Conservation (phyloP, 2,113 vertebrate genomes). For the Malaclemys terrapin region DNA sequence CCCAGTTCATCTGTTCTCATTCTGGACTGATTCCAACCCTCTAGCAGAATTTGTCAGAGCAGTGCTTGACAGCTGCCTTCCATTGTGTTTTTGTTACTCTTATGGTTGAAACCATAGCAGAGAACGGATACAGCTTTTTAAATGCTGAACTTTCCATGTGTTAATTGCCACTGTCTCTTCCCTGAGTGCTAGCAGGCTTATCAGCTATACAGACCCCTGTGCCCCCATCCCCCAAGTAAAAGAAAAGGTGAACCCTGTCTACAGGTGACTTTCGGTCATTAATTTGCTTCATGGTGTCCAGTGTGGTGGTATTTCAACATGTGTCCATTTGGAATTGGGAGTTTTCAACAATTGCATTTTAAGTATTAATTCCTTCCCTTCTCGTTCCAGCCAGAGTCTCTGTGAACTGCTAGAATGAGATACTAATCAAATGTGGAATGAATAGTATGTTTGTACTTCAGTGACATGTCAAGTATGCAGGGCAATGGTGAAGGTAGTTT, state of each 20-base stretch:
- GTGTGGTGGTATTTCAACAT: neutral
- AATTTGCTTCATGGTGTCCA: neutral
- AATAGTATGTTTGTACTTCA: neutral
- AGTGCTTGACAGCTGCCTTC: neutral
- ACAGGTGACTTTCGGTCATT: neutral
- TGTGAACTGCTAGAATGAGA: neutral
- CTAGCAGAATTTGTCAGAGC: neutral
- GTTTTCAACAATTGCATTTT: neutral
- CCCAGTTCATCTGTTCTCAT: accelerated
- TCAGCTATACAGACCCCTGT: accelerated
- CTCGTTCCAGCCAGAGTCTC: neutral
- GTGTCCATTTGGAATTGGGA: neutral
- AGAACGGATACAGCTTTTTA: neutral
- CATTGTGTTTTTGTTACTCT: neutral
- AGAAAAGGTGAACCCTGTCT: neutral
- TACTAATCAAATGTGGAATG: too few species aligned
- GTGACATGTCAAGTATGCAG: neutral
- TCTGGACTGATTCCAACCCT: neutral
- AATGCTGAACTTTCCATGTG: neutral
- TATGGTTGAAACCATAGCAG: neutral
- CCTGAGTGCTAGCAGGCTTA: neutral
- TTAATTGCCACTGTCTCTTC: neutral
- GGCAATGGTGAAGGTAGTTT: neutral
- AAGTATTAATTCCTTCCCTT: neutral
- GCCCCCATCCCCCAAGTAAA: neutral